These are phyloP conservation scores for Channa maculata DNA, from an alignment of 2,113 vertebrate species.

Conservation along the genomic window DNA sequence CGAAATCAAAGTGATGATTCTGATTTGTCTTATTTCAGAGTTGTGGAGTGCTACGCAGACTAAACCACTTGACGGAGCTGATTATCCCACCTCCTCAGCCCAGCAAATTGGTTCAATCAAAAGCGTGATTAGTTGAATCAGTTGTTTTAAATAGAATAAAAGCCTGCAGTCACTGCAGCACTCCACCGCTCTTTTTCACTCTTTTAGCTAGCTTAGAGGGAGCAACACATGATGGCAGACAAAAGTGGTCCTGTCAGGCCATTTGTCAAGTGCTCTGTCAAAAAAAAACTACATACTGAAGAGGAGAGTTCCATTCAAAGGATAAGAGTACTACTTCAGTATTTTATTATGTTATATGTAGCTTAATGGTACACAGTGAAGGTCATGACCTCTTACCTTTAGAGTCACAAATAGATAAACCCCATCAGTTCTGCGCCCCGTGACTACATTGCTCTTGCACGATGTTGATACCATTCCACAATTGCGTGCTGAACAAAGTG, in stretches of 20 bases:
- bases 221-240: neutral
- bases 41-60: conserved; percentile 37
- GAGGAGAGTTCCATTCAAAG: neutral
- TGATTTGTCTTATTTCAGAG: conserved; percentile 69
- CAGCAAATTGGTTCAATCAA: conserved; percentile 75
- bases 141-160: conserved; percentile 70
- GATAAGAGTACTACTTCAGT: neutral
- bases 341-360: conserved; percentile 5
- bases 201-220: neutral
- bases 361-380: conserved; percentile 17
- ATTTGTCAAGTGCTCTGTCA: conserved; percentile 28
- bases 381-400: conserved; percentile 14
- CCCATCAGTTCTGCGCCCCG: conserved; percentile 49
- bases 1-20: conserved; percentile 69
- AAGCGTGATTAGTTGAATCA: conserved; percentile 69
- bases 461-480: conserved; percentile 72
- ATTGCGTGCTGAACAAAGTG: conserved; percentile 74
- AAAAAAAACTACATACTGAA: neutral
- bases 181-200: conserved; percentile 11
- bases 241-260: conserved; percentile 18
- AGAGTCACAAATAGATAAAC: conserved; percentile 13
- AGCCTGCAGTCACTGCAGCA: conserved; percentile 19
- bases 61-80: conserved; percentile 62
- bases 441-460: conserved; percentile 61
- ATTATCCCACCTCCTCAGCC: conserved; percentile 66